A percentile compares a stretch with the other conserved stretches of the same genome.
phyloP scores from a whole-genome alignment of 2,888 invertebrate genomes.

The Gymnoscelis rufifasciata region DNA sequence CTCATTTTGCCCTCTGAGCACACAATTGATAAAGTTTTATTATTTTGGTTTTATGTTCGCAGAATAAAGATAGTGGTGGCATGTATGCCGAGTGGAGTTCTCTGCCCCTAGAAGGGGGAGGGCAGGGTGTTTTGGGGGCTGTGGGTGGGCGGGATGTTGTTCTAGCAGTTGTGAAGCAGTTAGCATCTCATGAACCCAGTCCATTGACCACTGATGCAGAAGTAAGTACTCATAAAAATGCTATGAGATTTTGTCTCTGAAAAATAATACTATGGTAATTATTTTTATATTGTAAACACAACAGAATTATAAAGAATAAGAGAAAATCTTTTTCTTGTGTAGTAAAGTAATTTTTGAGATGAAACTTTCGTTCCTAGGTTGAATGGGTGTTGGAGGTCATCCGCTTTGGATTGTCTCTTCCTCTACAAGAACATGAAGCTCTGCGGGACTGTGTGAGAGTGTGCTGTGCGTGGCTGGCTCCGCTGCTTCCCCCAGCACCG shows the following conservation, averaged over 20 bases:
- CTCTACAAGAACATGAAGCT: constrained; percentile 94
- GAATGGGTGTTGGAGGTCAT: constrained; percentile 93
- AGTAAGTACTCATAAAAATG: no score
- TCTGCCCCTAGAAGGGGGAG: constrained; percentile 84
- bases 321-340: no score
- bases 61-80: constrained; percentile 82
- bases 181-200: constrained; percentile 92
- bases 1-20: no score
- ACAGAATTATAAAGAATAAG: no score
- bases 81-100: constrained; percentile 94
- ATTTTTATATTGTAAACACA: no score
- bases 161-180: constrained; percentile 86
- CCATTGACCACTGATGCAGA: constrained; percentile 90
- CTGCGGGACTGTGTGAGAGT: constrained; percentile 97
- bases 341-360: no score
- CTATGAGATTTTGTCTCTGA: no score
- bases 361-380: constrained; percentile 76
- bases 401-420: constrained; percentile 93
- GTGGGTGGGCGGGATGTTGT: constrained; percentile 92
- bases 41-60: constrained; percentile 31
- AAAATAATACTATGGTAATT: no score
- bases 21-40: no score
- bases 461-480: constrained; percentile 97
- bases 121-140: constrained; percentile 87
- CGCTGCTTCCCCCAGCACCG: constrained; percentile 91